phyloP scores from a whole-genome alignment of 2,797 vertebrate genomes.

The Gallinago nigripennis region DNA sequence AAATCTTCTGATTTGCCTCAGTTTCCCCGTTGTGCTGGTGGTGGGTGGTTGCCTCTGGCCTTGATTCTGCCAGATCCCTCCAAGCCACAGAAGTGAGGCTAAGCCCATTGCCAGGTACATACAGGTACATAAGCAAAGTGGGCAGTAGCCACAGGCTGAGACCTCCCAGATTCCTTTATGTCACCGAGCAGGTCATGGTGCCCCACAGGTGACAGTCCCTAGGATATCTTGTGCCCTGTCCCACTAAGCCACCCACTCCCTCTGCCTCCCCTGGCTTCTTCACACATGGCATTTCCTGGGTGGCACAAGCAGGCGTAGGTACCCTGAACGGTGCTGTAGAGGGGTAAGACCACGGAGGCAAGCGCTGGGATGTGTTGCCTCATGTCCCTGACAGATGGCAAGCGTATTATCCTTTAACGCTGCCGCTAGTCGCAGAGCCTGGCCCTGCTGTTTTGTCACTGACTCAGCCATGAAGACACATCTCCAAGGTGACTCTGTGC shows the following conservation, averaged over 20 bases:
- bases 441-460: conserved; percentile 6
- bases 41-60: neutral
- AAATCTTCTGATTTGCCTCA: neutral
- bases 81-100: neutral
- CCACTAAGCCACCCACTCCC: neutral
- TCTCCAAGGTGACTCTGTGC: conserved; percentile 37
- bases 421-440: neutral
- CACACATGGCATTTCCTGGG: fast-evolving
- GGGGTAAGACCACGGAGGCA: neutral
- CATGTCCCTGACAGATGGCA: conserved; percentile 31
- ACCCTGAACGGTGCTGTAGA: neutral
- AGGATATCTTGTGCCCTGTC: neutral
- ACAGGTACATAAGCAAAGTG: neutral
- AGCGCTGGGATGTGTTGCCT: neutral
- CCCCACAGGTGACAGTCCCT: neutral
- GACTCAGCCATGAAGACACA: neutral
- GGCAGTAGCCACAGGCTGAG: neutral
- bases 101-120: neutral
- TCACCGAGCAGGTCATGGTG: neutral
- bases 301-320: fast-evolving
- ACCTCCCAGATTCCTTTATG: neutral
- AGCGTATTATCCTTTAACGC: neutral
- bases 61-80: neutral
- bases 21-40: neutral
- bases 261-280: neutral